Evolutionary conservation across 2,113 vertebrate species (phyloP).

Genomic region (Chloropsis hardwickii): DNA sequence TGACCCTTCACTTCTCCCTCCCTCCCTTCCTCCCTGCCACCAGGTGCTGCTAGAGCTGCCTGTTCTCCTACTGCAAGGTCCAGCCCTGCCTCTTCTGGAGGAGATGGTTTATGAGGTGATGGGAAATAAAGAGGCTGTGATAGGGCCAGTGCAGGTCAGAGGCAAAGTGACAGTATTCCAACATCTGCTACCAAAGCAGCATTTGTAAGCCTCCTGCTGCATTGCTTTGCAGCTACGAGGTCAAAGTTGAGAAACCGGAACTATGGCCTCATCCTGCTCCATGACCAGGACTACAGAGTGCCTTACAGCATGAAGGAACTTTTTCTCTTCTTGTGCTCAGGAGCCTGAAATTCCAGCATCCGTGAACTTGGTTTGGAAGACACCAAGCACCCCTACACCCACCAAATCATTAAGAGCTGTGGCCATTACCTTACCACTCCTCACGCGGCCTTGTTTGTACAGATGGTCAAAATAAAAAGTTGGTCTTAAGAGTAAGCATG

Average conservation of each 20-base stretch:
- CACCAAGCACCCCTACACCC: not conserved
- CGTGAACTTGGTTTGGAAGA: not conserved
- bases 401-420: not conserved
- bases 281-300: not conserved
- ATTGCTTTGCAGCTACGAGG: not conserved
- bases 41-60: not conserved
- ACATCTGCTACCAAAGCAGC: not conserved
- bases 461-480: not conserved
- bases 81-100: not conserved
- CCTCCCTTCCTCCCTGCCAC: not conserved
- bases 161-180: not conserved
- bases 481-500: not conserved
- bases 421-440: not conserved
- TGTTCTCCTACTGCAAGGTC: not conserved
- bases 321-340: not conserved
- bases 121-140: not conserved
- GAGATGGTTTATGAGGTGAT: not conserved
- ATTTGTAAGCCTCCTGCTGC: not conserved
- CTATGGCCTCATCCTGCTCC: accelerated
- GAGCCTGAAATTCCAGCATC: not conserved
- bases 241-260: not conserved
- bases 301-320: not conserved
- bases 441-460: not conserved
- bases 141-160: not conserved
- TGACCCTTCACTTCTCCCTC: not conserved